These are phyloP conservation scores for Scolopax mira DNA, from an alignment of 2,113 vertebrate species.

Conservation along the genomic window DNA sequence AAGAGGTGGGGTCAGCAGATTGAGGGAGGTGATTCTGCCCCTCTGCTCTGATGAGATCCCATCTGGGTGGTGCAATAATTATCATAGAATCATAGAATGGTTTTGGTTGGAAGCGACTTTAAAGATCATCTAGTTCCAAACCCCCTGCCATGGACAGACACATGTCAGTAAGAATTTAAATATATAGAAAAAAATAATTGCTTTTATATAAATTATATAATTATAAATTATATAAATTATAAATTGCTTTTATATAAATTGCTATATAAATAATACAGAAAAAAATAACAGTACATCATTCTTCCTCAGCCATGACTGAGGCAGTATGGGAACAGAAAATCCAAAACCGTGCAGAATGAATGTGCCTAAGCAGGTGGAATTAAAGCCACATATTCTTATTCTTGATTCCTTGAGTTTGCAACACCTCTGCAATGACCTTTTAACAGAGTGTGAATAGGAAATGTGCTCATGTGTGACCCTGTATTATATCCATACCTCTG, in stretches of 20 bases:
- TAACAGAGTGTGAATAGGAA: not conserved
- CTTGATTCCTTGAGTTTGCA: not conserved
- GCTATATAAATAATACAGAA: too few relatives aligned
- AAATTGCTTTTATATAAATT: too few relatives aligned
- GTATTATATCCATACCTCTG: not conserved
- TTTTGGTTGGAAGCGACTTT: not conserved
- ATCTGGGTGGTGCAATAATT: not conserved
- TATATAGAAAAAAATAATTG: not conserved
- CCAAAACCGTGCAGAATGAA: not conserved
- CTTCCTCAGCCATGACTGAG: not conserved
- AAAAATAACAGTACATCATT: not conserved
- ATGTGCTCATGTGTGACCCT: not conserved
- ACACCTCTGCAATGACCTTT: not conserved
- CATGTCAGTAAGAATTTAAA: not conserved
- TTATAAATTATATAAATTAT: too few relatives aligned
- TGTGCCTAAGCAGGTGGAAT: not conserved
- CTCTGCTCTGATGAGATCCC: accelerated
- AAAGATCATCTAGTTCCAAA: not conserved
- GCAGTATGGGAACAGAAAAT: not conserved
- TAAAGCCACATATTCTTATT: not conserved
- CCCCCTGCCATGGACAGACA: not conserved
- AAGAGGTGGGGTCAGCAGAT: accelerated
- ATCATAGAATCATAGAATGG: not conserved
- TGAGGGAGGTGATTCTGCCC: accelerated
- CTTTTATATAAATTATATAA: too few relatives aligned